phyloP scores from a whole-genome alignment of 2,113 vertebrate genomes.

The Pelecanoides urinatrix region DNA sequence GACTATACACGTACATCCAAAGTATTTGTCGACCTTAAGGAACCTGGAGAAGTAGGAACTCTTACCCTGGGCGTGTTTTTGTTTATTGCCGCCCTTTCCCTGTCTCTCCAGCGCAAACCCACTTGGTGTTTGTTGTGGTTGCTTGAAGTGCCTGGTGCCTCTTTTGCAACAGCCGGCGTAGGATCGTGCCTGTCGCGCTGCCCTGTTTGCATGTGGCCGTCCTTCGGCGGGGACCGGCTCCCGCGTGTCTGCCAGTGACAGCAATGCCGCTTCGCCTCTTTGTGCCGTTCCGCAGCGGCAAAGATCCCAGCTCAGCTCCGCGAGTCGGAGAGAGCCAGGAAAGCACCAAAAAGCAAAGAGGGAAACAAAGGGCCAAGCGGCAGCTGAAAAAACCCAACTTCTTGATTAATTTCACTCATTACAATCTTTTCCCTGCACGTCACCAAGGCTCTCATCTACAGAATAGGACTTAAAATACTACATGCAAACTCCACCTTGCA shows the following conservation, averaged over 20 bases:
- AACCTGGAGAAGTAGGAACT: background rate
- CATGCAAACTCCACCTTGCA: background rate
- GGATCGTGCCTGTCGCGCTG: background rate
- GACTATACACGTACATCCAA: fast-evolving
- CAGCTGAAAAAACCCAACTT: background rate
- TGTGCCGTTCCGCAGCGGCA: fast-evolving
- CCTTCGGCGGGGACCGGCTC: background rate
- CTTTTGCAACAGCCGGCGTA: background rate
- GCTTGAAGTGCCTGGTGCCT: background rate
- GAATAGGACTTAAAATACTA: background rate
- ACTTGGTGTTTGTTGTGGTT: background rate
- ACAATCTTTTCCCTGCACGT: background rate
- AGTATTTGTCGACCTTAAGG: fast-evolving
- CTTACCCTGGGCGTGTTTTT: background rate
- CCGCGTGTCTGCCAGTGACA: background rate
- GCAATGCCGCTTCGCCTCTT: background rate
- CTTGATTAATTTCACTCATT: background rate
- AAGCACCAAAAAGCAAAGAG: background rate
- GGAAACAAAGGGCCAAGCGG: background rate
- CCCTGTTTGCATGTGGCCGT: background rate
- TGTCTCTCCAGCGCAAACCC: background rate
- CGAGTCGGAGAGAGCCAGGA: fast-evolving
- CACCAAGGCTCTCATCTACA: background rate
- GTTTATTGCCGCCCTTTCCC: background rate
- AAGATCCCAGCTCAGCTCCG: background rate